Percentiles rank a stretch among this genome's conserved stretches.
Conservation (phyloP, 2,888 invertebrate genomes). For the Pammene fasciana region DNA sequence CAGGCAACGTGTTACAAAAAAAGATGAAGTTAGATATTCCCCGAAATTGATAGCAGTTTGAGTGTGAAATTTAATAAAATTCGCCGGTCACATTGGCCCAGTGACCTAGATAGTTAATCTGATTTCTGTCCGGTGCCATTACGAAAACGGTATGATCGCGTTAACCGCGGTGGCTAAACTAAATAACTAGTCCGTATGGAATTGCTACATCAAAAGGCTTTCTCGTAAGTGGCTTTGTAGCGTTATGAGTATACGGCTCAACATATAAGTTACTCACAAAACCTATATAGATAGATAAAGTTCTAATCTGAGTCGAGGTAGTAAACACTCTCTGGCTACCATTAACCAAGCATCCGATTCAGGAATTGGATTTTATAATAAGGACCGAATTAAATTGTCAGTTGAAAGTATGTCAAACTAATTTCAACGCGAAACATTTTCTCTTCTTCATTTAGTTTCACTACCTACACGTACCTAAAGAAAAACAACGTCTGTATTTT, state of each 20-base stretch:
- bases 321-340: too few species aligned
- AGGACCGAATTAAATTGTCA: too few species aligned
- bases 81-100: constrained; percentile 52
- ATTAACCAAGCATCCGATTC: too few species aligned
- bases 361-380: too few species aligned
- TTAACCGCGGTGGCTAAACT: constrained; percentile 47
- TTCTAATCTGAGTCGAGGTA: too few species aligned
- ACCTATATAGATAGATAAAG: too few species aligned
- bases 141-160: constrained; percentile 52
- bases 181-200: constrained; percentile 34
- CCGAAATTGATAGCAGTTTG: constrained; percentile 16
- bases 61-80: constrained; percentile 41
- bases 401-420: too few species aligned
- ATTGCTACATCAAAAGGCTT: constrained; percentile 36
- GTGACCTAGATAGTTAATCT: constrained; percentile 59
- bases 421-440: too few species aligned
- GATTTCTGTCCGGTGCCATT: constrained; percentile 51
- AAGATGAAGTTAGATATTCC: background rate
- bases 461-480: too few species aligned
- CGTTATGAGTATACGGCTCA: background rate
- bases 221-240: constrained; percentile 15
- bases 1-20: too few species aligned
- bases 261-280: background rate
- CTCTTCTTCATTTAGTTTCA: too few species aligned
- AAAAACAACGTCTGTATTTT: too few species aligned